Conservation (phyloP, 2,888 invertebrate genomes). For the Cyclophora albipunctata region DNA sequence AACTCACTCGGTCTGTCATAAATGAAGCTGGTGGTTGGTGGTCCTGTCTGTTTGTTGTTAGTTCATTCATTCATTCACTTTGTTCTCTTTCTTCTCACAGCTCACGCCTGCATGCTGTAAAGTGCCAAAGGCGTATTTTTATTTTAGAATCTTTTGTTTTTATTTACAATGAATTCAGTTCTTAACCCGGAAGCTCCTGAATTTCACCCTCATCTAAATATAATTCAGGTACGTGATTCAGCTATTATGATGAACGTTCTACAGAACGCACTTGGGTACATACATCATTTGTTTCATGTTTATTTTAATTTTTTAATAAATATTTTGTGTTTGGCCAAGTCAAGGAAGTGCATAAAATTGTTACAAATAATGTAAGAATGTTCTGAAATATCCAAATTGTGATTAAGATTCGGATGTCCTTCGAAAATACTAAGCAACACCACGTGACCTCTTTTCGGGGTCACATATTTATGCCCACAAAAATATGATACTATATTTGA, state of each 20-base stretch:
- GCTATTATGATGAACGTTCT: slow-evolving; percentile 18
- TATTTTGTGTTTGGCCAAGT: slow-evolving; percentile 4
- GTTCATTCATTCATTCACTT: no score
- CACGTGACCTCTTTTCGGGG: slow-evolving; percentile 15
- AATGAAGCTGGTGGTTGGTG: no score
- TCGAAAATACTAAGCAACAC: slow-evolving; percentile 4
- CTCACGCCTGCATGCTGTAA: neutral
- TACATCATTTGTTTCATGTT: slow-evolving; percentile 40
- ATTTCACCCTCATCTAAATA: slow-evolving; percentile 48
- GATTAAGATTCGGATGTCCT: neutral
- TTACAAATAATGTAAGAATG: no score
- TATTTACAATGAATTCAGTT: slow-evolving; percentile 43
- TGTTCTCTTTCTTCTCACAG: neutral
- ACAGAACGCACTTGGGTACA: slow-evolving; percentile 28
- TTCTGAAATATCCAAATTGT: neutral
- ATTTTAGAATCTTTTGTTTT: slow-evolving; percentile 2
- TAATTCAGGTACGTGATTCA: slow-evolving; percentile 47
- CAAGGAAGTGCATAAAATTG: neutral
- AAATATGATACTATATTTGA: neutral
- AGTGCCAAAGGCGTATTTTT: neutral
- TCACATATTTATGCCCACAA: slow-evolving; percentile 3
- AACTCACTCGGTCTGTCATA: no score
- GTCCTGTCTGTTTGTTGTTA: no score
- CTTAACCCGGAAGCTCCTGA: slow-evolving; percentile 63
- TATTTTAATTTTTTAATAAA: slow-evolving; percentile 2